A percentile compares a stretch with the other conserved stretches of the same genome.
Conservation (phyloP, 1,140 invertebrate genomes). For the Macrosteles quadrilineatus region DNA sequence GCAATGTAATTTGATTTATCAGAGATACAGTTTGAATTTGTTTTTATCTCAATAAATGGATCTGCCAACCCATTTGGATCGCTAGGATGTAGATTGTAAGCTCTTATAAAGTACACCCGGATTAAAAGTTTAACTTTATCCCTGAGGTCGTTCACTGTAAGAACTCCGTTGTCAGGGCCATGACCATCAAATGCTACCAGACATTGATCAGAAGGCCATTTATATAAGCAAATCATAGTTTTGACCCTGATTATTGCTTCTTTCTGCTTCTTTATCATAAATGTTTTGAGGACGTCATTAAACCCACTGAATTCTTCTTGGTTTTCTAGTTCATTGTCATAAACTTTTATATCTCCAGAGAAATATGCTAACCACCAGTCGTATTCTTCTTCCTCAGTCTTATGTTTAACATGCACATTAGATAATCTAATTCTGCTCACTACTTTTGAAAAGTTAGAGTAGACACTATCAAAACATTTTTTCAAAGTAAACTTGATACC, state of each 20-base stretch:
- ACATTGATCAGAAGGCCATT: background rate
- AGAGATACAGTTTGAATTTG: conserved; percentile 61
- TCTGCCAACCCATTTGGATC: conserved; percentile 76
- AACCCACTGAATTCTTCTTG: conserved; percentile 69
- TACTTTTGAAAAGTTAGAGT: too few species aligned
- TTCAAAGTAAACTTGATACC: too few species aligned
- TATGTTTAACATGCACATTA: too few species aligned
- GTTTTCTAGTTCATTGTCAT: background rate
- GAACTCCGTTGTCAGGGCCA: conserved; percentile 59
- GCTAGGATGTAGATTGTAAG: conserved; percentile 67
- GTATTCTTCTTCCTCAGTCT: conserved; percentile 53
- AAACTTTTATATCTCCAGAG: conserved; percentile 51
- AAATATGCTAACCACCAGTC: conserved; percentile 85
- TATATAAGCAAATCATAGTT: conserved; percentile 9
- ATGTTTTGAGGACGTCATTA: conserved; percentile 72
- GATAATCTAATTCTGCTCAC: too few species aligned
- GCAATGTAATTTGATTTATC: conserved; percentile 75
- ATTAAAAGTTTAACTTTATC: conserved; percentile 66
- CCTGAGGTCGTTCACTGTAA: conserved; percentile 53
- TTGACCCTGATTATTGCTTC: background rate
- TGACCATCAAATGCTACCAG: conserved; percentile 39
- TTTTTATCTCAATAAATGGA: conserved; percentile 70
- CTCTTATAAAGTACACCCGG: conserved; percentile 76
- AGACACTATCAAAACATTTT: too few species aligned
- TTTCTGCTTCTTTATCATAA: conserved; percentile 57